Evolutionary conservation across 53 echinoderm and acorn worm species (phyloP), one percentile per base, ranked within the genome.

Genomic region (Stichopus horrens): DNA sequence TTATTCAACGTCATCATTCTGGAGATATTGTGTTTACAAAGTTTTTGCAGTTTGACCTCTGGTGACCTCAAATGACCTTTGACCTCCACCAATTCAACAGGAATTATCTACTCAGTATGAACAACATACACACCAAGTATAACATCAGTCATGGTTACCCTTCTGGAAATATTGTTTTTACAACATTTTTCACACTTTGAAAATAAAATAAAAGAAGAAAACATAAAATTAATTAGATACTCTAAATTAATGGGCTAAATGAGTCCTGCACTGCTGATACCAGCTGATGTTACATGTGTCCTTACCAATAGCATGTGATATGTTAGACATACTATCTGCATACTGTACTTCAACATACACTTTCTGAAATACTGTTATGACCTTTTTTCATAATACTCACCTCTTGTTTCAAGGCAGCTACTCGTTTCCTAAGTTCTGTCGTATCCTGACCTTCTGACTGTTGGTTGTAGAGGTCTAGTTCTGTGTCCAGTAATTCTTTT

Each of bases 381-480:
- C 11, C 5, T 20, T 0, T 58, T 86, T 37, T 37, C 37, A 7
- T 13, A 52, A 54, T 51, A 89, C 90, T 89, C 66, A 94, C 96
- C 92, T 98, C 99, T 87, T 90, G 91, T 54, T 90, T 91, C 20
- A 98, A 91, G 23, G 93, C 91, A 57, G 91, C 95, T 6, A 94
- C 95, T 23, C 94, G 89, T 76, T 90, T 94, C 86, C 92, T 91
- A 4, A 98, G 91, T 23, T 94, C 94, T 7, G 92, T 88, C 16
- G 99, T 94, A 14, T 98, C 99, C 5, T 89, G 92, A 7, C 96
- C 99, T 18, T 94, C 96, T 19, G 89, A 90, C 73, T 95, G 94
- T 88, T 98, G 99, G 86, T 95, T 98, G 90, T 94, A 95, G n/a
- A 98, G 89, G 83, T 98, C 99, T 53, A 98, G 83, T 88, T 98